phyloP scores from a whole-genome alignment of 1,140 invertebrate species.

The Sycophila sp. region DNA sequence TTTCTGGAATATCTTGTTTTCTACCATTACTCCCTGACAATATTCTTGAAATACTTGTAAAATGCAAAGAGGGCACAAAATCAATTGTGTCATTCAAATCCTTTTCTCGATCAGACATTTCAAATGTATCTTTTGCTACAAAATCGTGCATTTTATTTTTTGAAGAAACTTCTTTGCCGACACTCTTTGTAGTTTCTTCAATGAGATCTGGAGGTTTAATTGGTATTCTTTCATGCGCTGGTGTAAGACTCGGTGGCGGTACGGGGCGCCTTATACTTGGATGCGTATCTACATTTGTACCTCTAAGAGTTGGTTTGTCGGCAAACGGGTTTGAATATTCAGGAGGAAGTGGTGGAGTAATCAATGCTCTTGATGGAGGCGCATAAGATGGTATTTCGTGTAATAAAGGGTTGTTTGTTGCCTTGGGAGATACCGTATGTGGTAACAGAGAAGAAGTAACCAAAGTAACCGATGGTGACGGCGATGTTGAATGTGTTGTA shows the following conservation, averaged over 20 bases:
- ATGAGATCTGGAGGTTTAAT: constrained; percentile 73
- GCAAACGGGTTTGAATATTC: constrained; percentile 84
- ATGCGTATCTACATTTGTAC: constrained; percentile 73
- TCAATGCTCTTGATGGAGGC: constrained; percentile 78
- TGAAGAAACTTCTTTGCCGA: constrained; percentile 57
- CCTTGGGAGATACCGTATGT: constrained; percentile 47
- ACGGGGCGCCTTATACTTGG: constrained; percentile 74
- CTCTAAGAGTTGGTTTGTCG: constrained; percentile 82
- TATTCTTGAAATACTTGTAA: constrained; percentile 81
- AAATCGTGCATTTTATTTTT: constrained; percentile 77
- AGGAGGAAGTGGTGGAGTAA: constrained; percentile 81
- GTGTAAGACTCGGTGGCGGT: constrained; percentile 79
- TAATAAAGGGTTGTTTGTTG: constrained; percentile 56
- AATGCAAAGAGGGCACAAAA: constrained; percentile 72
- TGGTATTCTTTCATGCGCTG: constrained; percentile 81
- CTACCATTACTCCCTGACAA: constrained; percentile 82
- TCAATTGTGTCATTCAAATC: constrained; percentile 61
- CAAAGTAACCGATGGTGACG: constrained; percentile 61
- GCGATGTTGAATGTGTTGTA: constrained; percentile 69
- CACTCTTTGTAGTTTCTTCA: constrained; percentile 66
- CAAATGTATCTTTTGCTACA: constrained; percentile 42
- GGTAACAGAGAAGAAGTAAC: constrained; percentile 12
- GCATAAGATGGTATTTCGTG: constrained; percentile 81
- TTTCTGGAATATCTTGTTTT: constrained; percentile 81
- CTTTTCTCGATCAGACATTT: constrained; percentile 22